phyloP scores from a whole-genome alignment of 2,888 invertebrate genomes.

The Ophonus ardosiacus region DNA sequence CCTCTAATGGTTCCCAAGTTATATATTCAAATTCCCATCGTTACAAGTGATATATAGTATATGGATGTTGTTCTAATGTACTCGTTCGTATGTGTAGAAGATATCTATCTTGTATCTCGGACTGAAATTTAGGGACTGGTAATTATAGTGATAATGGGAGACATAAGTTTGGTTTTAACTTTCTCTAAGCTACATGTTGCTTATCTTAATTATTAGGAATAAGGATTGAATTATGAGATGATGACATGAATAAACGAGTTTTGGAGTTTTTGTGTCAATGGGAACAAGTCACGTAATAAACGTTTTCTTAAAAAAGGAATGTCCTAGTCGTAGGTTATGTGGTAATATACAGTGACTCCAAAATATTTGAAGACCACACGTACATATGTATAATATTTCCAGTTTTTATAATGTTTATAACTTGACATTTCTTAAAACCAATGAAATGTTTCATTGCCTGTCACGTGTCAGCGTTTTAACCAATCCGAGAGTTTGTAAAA shows the following conservation, averaged over 20 bases:
- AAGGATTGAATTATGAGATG: constrained; percentile 8
- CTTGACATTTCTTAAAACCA: no score
- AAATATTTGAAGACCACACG: not conserved
- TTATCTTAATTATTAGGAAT: constrained; percentile 21
- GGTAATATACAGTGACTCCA: no score
- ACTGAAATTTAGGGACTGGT: constrained; percentile 26
- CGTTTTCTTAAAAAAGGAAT: no score
- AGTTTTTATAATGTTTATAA: no score
- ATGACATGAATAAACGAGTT: not conserved
- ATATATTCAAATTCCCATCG: constrained; percentile 41
- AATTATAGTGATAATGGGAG: constrained; percentile 45
- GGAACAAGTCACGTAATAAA: no score
- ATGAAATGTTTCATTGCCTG: no score
- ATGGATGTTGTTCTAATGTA: not conserved
- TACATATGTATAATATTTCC: no score
- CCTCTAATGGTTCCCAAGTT: not conserved
- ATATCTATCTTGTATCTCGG: not conserved
- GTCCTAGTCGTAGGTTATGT: no score
- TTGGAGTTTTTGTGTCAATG: no score
- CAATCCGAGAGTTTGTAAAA: no score
- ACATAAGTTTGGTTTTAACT: constrained; percentile 40
- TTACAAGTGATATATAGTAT: constrained; percentile 34
- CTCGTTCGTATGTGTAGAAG: not conserved
- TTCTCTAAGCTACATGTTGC: constrained; percentile 25
- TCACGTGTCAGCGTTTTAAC: no score